Evolutionary conservation across 2,888 invertebrate genomes (phyloP), one percentile per base, ranked within the genome.

Genomic region (Minunthozetes semirufus): DNA sequence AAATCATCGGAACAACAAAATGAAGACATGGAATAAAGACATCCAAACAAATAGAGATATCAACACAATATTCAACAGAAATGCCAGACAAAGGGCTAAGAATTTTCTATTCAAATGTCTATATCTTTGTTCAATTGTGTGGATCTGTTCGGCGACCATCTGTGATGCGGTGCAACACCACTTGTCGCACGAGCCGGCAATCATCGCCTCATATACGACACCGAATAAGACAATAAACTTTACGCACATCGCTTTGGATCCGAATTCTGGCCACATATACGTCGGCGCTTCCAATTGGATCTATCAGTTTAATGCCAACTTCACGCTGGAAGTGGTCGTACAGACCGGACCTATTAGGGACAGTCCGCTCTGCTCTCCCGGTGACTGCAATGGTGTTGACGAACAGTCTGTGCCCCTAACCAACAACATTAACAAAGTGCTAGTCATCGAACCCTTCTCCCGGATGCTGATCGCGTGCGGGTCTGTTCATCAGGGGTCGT

Each of bases 241-340:
- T 77, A 83, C 83, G 77, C 86, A 86, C 79, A 81, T 86, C 72
- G 82, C 84, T 25, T 78, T 82, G 75, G 82, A 83, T 78, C 78
- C 79, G 77, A 80, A 80, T 42, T 83, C 84, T 1, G 89, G 89
- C 73, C 87, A 88, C 79, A 86, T 94, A 74, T 94, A 91, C 83
- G 91, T 91, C 63, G 94, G 92, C 22, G 93, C 92, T 66, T 87
- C 91, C 77, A 95, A 96, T 84, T 89, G 89, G 83, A 87, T 96
- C 73, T 86, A 92, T 79, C 92, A 94, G 83, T 86, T 96, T 75
- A 90, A 91, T 82, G 87, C 90, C 38, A 89, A 90, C 81, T 86
- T 94, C 77, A 87, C 87, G 80, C 86, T 92, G 70, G 88, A 92
- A 80, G 87, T 90, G 81, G 87, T 89, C 80, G 89, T 92, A 77